Evolutionary conservation across 2,888 invertebrate species (phyloP), one percentile per base, ranked within the genome.

Genomic region (Alcis repandata): DNA sequence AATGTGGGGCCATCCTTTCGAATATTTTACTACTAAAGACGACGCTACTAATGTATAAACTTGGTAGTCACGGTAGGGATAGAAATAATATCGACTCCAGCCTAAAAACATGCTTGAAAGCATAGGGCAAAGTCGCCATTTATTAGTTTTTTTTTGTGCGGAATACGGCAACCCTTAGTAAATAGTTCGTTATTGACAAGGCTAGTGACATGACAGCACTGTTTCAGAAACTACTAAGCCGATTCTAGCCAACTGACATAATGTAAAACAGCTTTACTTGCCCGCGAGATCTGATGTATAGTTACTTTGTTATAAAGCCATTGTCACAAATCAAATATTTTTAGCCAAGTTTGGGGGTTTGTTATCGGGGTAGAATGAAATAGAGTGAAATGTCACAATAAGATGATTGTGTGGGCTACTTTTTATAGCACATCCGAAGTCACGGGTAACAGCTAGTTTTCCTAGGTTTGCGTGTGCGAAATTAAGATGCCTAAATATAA

Each of bases 271-370:
- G 43, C 19, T 6, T 20, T 43, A 19, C 11, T n/a, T n/a, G 2
- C 10, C 10, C 1, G 19, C 43, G 19, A 43, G 20, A 20, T 43
- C 19, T 43, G 19, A 19, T 19, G 19, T 20, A 19, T 43, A 43
- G 19, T 10, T 19, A 43, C 19, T 43, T 43, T 19, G 19, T 11
- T 19, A 3, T n/a, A 41, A 46, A 2, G 46, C 7, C n/a, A 46
- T 27, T 46, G 46, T 46, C 46, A 46, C 27, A 46, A 46, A 46
- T 43, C 43, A 46, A 46, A 46, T 45, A 46, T 20, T 10, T 43
- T 2, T 17, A 11, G 19, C 10, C 2, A 43, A 43, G 43, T 43
- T 17, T 17, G 43, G 19, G 43, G 15, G 43, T 43, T 43, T 43
- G 43, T 17, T 9, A 19, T 9, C 10, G 15, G 1, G 8, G 3